Conservation (phyloP, 2,797 vertebrate species). For the Hydrocynus forskahlii region DNA sequence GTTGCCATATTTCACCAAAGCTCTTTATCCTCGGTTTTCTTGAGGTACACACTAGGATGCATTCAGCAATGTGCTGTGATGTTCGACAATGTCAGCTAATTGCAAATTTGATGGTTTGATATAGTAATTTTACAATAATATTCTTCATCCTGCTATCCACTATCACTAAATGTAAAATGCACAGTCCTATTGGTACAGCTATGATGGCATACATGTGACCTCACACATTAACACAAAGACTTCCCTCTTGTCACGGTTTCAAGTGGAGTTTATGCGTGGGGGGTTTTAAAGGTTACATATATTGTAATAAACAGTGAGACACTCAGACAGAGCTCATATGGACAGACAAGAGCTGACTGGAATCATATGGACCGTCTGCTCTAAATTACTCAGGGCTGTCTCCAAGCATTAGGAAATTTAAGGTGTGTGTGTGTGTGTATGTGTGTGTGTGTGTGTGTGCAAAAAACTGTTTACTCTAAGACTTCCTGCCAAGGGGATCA, state of each 20-base stretch:
- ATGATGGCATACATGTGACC: not conserved
- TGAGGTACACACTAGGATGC: not conserved
- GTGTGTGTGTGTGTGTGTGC: slow-evolving; percentile 19
- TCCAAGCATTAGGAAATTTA: slow-evolving; percentile 45
- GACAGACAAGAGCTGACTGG: slow-evolving; percentile 29
- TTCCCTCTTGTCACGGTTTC: not conserved
- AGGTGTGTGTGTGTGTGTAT: slow-evolving; percentile 28
- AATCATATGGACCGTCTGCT: slow-evolving; percentile 51
- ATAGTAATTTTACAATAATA: not conserved
- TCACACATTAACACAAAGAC: slow-evolving; percentile 19
- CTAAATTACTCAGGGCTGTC: slow-evolving; percentile 51
- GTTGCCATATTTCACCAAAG: not conserved
- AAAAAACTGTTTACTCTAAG: slow-evolving; percentile 67
- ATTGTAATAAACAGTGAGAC: slow-evolving; percentile 24
- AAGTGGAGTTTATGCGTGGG: not conserved
- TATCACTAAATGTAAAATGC: not conserved
- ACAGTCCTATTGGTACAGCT: not conserved
- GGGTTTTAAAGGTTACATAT: slow-evolving; percentile 3
- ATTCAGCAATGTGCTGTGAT: not conserved
- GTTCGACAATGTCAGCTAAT: not conserved
- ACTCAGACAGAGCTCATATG: not conserved
- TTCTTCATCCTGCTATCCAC: not conserved
- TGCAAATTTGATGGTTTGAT: not conserved
- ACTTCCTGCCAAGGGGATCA: slow-evolving; percentile 73
- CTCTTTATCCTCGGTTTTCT: not conserved